Base-by-base conservation (phyloP, 2,888 invertebrate species). In the Nephrotoma guestfalica region DNA sequence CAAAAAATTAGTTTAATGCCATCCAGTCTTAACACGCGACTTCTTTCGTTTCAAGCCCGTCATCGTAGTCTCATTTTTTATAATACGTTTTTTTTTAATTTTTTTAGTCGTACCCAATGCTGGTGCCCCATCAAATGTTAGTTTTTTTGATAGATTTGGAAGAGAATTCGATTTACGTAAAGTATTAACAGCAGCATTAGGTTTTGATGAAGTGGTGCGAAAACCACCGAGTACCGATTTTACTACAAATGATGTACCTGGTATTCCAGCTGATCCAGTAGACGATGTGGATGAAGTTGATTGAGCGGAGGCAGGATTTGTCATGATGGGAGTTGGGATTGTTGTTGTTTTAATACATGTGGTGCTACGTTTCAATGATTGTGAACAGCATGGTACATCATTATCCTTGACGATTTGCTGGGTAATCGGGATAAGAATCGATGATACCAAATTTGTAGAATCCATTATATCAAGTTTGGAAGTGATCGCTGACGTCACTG, bases 1-100 rank as follows among this genome's bases (percentile, higher is more conserved):
- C 6, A 51, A 18, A 51, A 51, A 51, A 47, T 11, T 47, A 47
- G 5, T 51, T 51, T 51, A 51, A 11, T 11, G 51, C 51, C 51
- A 51, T 51, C 51, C 51, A 51, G 51, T 83, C 15, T 85, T 85
- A 41, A 85, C 85, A 85, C 85, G 85, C 4, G 41, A 41, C 15
- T 85, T 85, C 42, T 85, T 85, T 41, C 85, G 85, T 85, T 85
- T 85, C 18, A 71, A 6, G 3, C 41, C 83, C 3, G 83, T 41
- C 40, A 83, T 83, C 4, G 83, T 85, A 41, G 85, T 85, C 15
- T 86, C 86, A 13, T 30, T 40, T 86, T 86, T 86, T 13, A 86
- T 18, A 86, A 86, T 51, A 6, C 86, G 86, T 86, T 86, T 86
- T 15, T 86, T 86, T 86, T 86, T 86, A 42, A 86, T 42, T 47